phyloP scores from a whole-genome alignment of 2,888 invertebrate genomes.

The Molanna angustata region DNA sequence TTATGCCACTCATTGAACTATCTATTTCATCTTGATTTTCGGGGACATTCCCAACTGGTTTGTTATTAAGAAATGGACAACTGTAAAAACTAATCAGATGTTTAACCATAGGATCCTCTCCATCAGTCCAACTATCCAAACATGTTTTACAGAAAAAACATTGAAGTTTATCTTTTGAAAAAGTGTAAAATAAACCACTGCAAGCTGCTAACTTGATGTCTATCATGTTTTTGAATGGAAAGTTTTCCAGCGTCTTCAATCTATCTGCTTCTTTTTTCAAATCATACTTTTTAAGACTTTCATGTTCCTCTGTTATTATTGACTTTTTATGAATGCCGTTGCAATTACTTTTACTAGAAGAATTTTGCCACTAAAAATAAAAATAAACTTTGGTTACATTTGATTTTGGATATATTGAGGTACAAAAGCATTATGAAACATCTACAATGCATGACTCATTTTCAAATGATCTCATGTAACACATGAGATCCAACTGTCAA shows the following conservation, averaged over 20 bases:
- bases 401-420: no score
- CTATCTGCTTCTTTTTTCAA: constrained; percentile 68
- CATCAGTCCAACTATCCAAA: constrained; percentile 76
- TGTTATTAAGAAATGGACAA: constrained; percentile 71
- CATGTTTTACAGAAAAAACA: constrained; percentile 80
- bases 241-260: constrained; percentile 62
- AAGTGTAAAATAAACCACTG: constrained; percentile 81
- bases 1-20: constrained; percentile 36
- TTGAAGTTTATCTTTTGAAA: constrained; percentile 71
- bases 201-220: constrained; percentile 66
- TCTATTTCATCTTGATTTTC: constrained; percentile 41
- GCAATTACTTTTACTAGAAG: no score
- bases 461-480: no score
- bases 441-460: no score
- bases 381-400: no score
- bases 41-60: constrained; percentile 64
- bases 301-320: no score
- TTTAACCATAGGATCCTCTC: constrained; percentile 78
- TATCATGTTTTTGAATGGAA: constrained; percentile 65
- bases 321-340: no score
- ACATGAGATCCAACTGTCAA: no score
- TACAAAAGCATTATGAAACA: no score
- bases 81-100: constrained; percentile 78
- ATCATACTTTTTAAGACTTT: no score
- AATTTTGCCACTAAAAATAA: no score